phyloP scores from a whole-genome alignment of 2,113 vertebrate species.

The Engystomops pustulosus region DNA sequence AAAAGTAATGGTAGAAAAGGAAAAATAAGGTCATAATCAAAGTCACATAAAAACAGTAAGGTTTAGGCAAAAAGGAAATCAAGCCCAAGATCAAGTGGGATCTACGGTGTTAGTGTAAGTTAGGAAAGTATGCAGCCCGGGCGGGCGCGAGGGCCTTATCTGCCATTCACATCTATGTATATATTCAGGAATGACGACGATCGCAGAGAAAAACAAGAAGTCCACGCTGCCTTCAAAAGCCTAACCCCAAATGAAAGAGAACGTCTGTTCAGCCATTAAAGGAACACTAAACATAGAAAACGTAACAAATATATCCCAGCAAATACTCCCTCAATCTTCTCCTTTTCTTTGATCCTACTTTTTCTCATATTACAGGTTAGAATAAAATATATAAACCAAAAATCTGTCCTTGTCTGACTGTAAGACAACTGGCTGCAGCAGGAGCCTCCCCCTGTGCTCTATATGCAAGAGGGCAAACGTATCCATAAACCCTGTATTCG shows the following conservation, averaged over 20 bases:
- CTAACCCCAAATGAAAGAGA: constrained; percentile 16
- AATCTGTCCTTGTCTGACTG: not conserved
- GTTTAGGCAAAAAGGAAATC: constrained; percentile 33
- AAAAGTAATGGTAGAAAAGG: not conserved
- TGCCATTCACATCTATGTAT: constrained; percentile 34
- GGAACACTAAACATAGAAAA: not conserved
- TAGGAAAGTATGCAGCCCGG: constrained; percentile 43
- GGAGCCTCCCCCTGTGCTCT: not conserved
- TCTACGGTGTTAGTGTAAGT: constrained; percentile 35
- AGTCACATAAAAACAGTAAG: constrained; percentile 22
- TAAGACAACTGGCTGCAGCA: not conserved
- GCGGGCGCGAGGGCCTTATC: constrained; percentile 31
- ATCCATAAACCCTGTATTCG: too few species aligned
- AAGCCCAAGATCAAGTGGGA: constrained; percentile 42
- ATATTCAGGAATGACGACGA: constrained; percentile 40
- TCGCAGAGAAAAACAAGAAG: not conserved
- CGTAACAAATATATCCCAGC: not conserved
- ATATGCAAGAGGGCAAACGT: too few species aligned
- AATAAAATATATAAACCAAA: too few species aligned
- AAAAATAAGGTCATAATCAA: constrained; percentile 13
- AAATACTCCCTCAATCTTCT: not conserved
- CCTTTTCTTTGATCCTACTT: not conserved
- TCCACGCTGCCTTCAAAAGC: not conserved
- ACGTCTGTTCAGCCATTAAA: not conserved
- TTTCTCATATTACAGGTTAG: not conserved